Conservation (phyloP, 1,140 invertebrate species). For the Pachypsylla venusta region DNA sequence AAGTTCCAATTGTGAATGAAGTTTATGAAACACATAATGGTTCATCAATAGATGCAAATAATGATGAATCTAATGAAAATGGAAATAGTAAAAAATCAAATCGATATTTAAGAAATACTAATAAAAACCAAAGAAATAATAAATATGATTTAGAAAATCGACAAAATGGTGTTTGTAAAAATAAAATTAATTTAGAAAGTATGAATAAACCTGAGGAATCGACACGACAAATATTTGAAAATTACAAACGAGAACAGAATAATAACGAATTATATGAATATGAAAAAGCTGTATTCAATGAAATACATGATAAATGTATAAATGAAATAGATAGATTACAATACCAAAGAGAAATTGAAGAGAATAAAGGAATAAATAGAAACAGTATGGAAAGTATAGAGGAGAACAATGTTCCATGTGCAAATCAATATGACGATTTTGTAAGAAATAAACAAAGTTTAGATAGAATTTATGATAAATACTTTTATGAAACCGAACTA, state of each 20-base stretch:
- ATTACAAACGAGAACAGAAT: background rate
- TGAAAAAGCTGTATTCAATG: constrained; percentile 3
- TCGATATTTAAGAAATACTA: no score
- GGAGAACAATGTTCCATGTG: background rate
- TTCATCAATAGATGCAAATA: no score
- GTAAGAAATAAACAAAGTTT: constrained; percentile 1
- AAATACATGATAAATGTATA: constrained; percentile 1
- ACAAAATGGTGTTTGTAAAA: no score
- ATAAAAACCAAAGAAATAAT: no score
- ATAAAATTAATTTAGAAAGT: no score
- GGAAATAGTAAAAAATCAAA: no score
- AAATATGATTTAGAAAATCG: no score
- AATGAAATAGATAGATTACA: background rate
- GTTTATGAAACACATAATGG: no score
- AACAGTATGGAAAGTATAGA: background rate
- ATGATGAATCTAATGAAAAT: background rate
- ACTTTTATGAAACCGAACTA: background rate
- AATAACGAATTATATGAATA: background rate
- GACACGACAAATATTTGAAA: no score
- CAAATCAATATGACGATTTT: background rate
- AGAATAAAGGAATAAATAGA: background rate
- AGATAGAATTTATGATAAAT: background rate
- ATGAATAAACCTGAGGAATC: no score
- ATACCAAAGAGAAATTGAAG: background rate
- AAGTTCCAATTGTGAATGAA: no score